Base-by-base conservation (phyloP, 2,888 invertebrate species). In the Zygothrica quintamaculata region DNA sequence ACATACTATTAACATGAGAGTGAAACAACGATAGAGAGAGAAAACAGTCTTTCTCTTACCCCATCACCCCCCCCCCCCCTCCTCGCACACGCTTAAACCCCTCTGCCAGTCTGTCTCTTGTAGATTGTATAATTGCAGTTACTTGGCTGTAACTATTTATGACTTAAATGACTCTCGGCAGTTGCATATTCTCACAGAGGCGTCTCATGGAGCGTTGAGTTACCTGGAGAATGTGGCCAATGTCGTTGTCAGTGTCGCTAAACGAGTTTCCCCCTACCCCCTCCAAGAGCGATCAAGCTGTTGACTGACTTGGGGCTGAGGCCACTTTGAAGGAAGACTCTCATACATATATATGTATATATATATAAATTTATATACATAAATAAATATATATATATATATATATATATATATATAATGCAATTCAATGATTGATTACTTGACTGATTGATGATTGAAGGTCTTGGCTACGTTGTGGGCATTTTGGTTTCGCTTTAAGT, bases 391-490 rank as follows among this genome's bases (percentile, higher is more conserved):
- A 5, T 22, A 22, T 5, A 3, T 5, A 5, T 22, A 22, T 5
- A 3, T 5, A 5, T 5, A 22, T 5, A 3, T 2, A 5, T 22
- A 22, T 22, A 68, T 52, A 60, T 56, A 70, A 51, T 75, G 64
- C 74, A 75, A 74, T 79, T 65, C 66, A 73, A 70, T 85, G 85
- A 88, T 86, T 79, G 84, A 84, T 74, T 74, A 65, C 80, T 78
- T 82, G 87, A 87, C 74, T 87, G 85, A 87, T 78, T 85, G 85
- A 84, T 80, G 80, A 84, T 84, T 84, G 77, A 80, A 84, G 80
- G 87, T 84, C 77, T 76, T 47, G 37, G 52, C 56, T 59, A 60
- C 51, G 53, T 50, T 46, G 58, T 15, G 47, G 44, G 72, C 65
- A 69, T 62, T 70, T 72, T 67, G 72, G 66, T 61, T 60, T 71